phyloP scores from a whole-genome alignment of 2,113 vertebrate species.

The Anguilla rostrata region DNA sequence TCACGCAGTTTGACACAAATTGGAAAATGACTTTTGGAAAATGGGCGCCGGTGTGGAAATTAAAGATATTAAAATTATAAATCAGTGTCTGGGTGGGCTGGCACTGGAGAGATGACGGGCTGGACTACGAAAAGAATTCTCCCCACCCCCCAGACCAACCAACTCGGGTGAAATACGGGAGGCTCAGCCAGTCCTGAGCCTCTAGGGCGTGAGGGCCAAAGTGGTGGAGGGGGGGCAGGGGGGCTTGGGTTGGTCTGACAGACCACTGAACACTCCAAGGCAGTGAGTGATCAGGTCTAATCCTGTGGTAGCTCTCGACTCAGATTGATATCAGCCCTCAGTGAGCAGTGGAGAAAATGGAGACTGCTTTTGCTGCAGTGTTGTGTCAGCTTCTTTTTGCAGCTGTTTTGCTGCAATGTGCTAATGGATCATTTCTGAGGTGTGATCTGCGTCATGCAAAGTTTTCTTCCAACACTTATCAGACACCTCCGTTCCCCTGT shows the following conservation, averaged over 20 bases:
- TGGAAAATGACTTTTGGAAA: conserved; percentile 88
- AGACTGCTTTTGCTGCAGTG: conserved; percentile 22
- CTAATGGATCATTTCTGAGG: conserved; percentile 74
- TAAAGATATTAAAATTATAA: conserved; percentile 93
- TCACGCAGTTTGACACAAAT: conserved; percentile 85
- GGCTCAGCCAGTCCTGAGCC: not conserved
- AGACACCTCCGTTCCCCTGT: conserved; percentile 53
- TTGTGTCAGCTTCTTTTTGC: conserved; percentile 57
- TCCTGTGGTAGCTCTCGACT: not conserved
- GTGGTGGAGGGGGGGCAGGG: not conserved
- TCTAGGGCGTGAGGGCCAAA: not conserved
- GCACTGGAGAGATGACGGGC: conserved; percentile 10
- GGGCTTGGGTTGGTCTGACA: not conserved
- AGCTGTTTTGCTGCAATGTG: conserved; percentile 54
- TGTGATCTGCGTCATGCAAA: conserved; percentile 75
- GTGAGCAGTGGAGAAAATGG: not conserved
- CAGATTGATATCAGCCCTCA: not conserved
- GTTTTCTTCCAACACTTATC: conserved; percentile 66
- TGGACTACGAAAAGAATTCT: not conserved
- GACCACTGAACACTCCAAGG: not conserved
- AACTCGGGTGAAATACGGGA: not conserved
- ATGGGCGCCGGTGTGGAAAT: conserved; percentile 79
- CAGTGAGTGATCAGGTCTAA: not conserved
- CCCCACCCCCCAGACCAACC: not conserved
- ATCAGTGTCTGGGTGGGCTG: conserved; percentile 78